Evolutionary conservation across 2,113 vertebrate species (phyloP).

Genomic region (Neolamprologus caudopunctatus): DNA sequence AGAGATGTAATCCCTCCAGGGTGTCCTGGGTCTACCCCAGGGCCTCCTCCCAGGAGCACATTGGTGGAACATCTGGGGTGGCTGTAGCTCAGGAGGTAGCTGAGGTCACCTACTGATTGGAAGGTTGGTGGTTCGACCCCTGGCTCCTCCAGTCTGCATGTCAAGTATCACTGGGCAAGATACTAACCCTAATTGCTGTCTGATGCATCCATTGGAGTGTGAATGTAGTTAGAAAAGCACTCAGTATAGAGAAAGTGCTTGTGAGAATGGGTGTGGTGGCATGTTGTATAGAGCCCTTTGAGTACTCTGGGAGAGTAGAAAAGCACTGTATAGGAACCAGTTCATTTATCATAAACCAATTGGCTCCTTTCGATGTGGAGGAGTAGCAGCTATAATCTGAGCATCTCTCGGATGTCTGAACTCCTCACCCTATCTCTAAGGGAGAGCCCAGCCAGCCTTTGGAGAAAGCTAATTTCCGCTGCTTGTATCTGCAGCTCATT

Average conservation of each 20-base stretch:
- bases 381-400: neutral
- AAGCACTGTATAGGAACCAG: neutral
- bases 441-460: neutral
- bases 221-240: neutral
- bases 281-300: neutral
- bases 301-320: neutral
- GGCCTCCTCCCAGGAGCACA: neutral
- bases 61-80: constrained; percentile 48
- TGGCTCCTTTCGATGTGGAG: neutral
- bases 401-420: neutral
- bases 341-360: neutral
- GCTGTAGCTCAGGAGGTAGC: neutral
- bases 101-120: neutral
- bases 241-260: neutral
- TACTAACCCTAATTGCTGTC: neutral
- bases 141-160: neutral
- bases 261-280: neutral
- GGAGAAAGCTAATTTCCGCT: neutral
- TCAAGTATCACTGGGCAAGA: neutral
- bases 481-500: neutral
- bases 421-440: neutral
- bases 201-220: neutral
- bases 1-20: neutral
- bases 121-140: neutral
- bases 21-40: neutral